Percentiles rank a stretch among this genome's conserved stretches.
phyloP scores from a whole-genome alignment of 2,113 vertebrate genomes.

The Phaethon lepturus region DNA sequence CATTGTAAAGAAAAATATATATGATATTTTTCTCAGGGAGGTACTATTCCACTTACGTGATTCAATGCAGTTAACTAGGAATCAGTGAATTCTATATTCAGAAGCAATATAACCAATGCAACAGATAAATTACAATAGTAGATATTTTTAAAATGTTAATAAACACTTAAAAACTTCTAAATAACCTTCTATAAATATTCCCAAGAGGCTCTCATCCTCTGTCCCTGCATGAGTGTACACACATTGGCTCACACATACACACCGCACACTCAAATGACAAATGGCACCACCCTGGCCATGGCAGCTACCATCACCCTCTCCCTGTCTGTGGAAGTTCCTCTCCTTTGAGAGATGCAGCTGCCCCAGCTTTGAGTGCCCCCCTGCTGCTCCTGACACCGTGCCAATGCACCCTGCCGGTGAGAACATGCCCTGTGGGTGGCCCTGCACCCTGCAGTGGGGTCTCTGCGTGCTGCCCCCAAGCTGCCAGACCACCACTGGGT shows the following conservation, averaged over 20 bases:
- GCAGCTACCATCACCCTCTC: too few species aligned
- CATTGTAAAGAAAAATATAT: background rate
- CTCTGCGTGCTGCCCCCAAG: background rate
- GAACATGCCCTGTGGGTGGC: background rate
- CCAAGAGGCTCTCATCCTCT: background rate
- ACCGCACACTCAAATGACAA: background rate
- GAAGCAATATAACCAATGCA: background rate
- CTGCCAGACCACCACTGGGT: background rate
- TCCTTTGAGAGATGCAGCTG: background rate
- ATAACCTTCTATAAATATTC: background rate
- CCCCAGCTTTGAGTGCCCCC: background rate
- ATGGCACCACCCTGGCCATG: too few species aligned
- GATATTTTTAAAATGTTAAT: background rate
- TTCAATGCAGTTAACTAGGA: background rate
- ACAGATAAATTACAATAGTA: background rate
- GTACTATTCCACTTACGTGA: accelerated
- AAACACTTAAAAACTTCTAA: background rate
- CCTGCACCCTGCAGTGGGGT: background rate
- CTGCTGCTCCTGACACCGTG: background rate
- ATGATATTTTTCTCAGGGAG: background rate
- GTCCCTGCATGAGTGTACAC: accelerated
- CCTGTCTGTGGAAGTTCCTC: background rate
- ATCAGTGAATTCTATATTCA: background rate
- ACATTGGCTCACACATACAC: background rate
- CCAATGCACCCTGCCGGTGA: accelerated